These are phyloP conservation scores for Phalacrocorax pelagicus DNA, from an alignment of 2,113 vertebrate genomes.

Conservation along the genomic window DNA sequence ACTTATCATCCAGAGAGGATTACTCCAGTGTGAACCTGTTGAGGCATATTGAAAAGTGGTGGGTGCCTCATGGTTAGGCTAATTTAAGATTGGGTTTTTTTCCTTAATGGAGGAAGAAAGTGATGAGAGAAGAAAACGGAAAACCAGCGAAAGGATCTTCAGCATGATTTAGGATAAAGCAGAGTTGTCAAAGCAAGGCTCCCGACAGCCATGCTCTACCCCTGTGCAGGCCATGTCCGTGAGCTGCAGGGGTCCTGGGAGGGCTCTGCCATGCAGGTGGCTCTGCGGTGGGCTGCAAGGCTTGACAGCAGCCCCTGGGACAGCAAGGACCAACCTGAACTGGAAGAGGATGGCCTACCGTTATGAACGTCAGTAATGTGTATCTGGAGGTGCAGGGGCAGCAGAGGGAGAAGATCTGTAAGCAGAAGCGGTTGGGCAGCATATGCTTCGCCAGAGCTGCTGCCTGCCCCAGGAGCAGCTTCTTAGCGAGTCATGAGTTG, in stretches of 20 bases:
- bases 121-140: background rate
- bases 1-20: background rate
- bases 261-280: background rate
- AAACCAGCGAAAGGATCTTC: background rate
- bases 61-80: background rate
- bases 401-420: background rate
- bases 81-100: background rate
- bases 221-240: accelerated
- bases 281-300: background rate
- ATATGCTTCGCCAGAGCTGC: background rate
- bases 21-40: background rate
- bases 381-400: background rate
- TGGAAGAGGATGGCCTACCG: background rate
- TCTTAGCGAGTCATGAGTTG: background rate
- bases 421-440: background rate
- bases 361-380: no score
- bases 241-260: background rate
- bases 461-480: background rate
- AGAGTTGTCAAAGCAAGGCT: background rate
- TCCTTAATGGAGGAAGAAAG: background rate
- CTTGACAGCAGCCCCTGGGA: accelerated
- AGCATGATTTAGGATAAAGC: background rate
- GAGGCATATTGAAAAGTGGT: background rate
- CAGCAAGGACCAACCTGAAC: background rate
- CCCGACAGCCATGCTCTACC: accelerated